These are phyloP conservation scores for Melanocharis versteri DNA, from an alignment of 2,113 vertebrate species.

Conservation along the genomic window DNA sequence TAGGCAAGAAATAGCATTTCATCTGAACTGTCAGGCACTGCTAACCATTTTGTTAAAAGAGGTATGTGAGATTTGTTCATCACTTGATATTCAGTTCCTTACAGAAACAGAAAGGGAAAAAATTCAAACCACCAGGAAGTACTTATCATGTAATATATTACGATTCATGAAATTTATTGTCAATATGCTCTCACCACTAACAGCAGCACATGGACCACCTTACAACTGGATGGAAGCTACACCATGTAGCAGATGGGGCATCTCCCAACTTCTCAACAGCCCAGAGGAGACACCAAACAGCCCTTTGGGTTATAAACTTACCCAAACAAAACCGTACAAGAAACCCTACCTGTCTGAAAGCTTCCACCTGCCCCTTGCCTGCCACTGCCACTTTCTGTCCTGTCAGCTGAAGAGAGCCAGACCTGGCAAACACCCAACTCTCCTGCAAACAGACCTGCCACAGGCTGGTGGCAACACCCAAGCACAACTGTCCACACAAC, in stretches of 20 bases:
- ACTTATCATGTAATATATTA: neutral
- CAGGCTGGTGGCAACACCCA: neutral
- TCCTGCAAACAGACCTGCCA: neutral
- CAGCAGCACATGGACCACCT: neutral
- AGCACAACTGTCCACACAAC: neutral
- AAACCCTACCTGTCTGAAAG: neutral
- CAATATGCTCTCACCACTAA: neutral
- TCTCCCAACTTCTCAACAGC: neutral
- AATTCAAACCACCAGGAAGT: neutral
- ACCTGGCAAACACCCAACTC: neutral
- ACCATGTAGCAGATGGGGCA: rapidly evolving
- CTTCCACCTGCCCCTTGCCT: neutral
- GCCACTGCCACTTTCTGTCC: neutral
- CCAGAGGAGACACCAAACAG: neutral
- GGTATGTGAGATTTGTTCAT: neutral
- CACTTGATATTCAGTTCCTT: neutral
- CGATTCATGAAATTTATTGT: neutral
- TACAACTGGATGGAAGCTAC: neutral
- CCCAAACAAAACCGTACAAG: neutral
- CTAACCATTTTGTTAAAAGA: neutral
- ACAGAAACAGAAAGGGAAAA: neutral
- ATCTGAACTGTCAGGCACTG: neutral
- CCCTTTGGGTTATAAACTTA: neutral
- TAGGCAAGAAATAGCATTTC: neutral
- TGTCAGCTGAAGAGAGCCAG: neutral